Evolutionary conservation across 1,140 invertebrate genomes (phyloP).

Genomic region (Ganaspis sp.): DNA sequence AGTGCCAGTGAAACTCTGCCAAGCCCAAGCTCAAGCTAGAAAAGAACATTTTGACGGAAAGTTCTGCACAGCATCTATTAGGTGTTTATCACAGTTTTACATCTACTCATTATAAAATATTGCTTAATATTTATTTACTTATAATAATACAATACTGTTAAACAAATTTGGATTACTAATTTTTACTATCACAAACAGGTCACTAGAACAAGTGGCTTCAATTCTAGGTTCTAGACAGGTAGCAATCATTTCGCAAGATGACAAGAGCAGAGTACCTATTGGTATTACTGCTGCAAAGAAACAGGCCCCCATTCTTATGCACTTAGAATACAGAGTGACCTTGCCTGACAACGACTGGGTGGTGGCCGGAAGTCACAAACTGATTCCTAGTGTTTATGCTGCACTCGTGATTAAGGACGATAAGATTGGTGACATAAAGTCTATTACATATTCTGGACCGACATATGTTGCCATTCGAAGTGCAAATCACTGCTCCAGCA

Average conservation of each 20-base stretch:
- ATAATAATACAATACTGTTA: no score
- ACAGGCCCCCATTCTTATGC: conserved; percentile 62
- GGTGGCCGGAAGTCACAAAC: conserved; percentile 64
- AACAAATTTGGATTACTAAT: no score
- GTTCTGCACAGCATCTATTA: conserved; percentile 21
- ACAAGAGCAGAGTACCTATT: conserved; percentile 70
- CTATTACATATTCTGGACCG: conserved; percentile 59
- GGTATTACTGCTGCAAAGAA: conserved; percentile 68
- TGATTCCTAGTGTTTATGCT: conserved; percentile 68
- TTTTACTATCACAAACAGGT: not conserved
- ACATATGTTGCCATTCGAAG: not conserved
- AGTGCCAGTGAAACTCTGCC: conserved; percentile 22
- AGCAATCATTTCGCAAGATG: conserved; percentile 62
- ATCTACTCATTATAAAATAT: not conserved
- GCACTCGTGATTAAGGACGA: conserved; percentile 52
- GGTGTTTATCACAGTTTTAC: not conserved
- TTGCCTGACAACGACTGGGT: conserved; percentile 64
- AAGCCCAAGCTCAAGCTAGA: not conserved
- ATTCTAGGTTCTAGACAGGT: conserved; percentile 53
- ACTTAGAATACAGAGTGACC: conserved; percentile 65
- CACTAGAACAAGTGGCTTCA: conserved; percentile 37
- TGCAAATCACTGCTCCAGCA: not conserved
- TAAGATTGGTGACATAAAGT: conserved; percentile 52
- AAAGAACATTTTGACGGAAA: conserved; percentile 26
- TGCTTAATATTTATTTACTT: not conserved